phyloP scores from a whole-genome alignment of 1,140 invertebrate species.

The Hylaeus anthracinus region DNA sequence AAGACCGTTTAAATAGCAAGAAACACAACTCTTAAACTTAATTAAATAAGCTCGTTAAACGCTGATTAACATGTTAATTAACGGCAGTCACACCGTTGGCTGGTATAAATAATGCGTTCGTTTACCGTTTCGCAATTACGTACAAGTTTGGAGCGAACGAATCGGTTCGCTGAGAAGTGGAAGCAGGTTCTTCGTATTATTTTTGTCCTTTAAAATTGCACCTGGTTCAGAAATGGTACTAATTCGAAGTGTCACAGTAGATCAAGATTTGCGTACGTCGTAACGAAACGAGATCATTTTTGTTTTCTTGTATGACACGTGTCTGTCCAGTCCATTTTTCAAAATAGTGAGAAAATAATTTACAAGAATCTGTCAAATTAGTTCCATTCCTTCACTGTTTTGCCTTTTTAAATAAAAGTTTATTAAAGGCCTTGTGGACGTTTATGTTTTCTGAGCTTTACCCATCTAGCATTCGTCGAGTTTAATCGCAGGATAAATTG shows the following conservation, averaged over 20 bases:
- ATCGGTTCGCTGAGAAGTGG: slow-evolving; percentile 14
- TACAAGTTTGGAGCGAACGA: slow-evolving; percentile 33
- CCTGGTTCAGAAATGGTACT: not conserved
- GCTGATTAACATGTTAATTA: slow-evolving; percentile 36
- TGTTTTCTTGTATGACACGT: not conserved
- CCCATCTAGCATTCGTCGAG: not conserved
- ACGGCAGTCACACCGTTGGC: not conserved
- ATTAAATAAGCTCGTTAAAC: slow-evolving; percentile 45
- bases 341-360: not conserved
- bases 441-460: too few species aligned
- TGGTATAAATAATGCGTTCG: slow-evolving; percentile 29
- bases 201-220: not conserved
- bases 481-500: not conserved
- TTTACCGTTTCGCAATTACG: slow-evolving; percentile 28
- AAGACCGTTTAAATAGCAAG: slow-evolving; percentile 13
- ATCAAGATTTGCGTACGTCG: not conserved
- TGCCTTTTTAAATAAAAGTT: not conserved
- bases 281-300: not conserved
- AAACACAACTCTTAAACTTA: slow-evolving; percentile 45
- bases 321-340: not conserved
- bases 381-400: not conserved
- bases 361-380: not conserved
- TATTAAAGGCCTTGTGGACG: too few species aligned
- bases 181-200: slow-evolving; percentile 34
- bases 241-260: not conserved